Evolutionary conservation across 2,888 invertebrate genomes (phyloP).

Genomic region (Saturnia pavonia): DNA sequence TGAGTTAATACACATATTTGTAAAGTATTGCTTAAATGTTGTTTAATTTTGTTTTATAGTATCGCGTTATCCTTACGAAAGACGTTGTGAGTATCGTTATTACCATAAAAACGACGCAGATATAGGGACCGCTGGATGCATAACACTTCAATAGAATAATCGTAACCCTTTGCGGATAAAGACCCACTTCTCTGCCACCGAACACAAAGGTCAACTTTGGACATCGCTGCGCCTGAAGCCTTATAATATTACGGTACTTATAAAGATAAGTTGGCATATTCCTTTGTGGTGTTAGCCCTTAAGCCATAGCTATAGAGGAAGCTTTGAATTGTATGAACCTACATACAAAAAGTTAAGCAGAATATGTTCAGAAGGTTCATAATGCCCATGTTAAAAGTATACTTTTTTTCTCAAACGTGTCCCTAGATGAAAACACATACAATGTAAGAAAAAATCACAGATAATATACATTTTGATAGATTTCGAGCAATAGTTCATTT

Average conservation of each 20-base stretch:
- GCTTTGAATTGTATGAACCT: not conserved
- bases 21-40: not conserved
- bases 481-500: not conserved
- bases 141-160: conserved; percentile 48
- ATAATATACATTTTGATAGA: not conserved
- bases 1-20: no score
- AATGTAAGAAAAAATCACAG: not conserved
- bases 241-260: conserved; percentile 32
- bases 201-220: conserved; percentile 38
- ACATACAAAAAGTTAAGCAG: not conserved
- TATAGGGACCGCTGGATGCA: conserved; percentile 40
- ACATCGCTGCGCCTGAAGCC: conserved; percentile 29
- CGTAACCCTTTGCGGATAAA: conserved; percentile 35
- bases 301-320: conserved; percentile 2
- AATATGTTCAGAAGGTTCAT: not conserved
- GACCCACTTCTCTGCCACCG: conserved; percentile 19
- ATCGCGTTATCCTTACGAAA: conserved; percentile 5
- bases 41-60: not conserved
- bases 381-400: not conserved
- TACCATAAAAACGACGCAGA: conserved; percentile 31
- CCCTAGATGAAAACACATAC: not conserved
- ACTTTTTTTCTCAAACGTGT: not conserved
- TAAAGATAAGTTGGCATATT: conserved; percentile 13
- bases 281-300: conserved; percentile 12
- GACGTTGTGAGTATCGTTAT: conserved; percentile 13